phyloP scores from a whole-genome alignment of 2,888 invertebrate species.

The Drosophila macrothrix region DNA sequence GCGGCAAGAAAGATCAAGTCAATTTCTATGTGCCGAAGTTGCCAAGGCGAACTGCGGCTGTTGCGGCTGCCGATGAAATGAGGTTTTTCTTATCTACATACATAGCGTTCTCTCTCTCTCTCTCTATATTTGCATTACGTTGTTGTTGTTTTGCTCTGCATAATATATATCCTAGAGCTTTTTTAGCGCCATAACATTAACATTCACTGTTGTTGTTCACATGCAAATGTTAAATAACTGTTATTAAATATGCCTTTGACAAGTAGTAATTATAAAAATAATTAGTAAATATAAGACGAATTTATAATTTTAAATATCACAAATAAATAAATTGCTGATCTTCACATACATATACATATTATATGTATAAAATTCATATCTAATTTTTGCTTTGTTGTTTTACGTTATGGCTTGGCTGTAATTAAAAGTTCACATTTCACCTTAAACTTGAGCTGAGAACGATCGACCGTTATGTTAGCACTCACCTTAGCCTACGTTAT shows the following conservation, averaged over 20 bases:
- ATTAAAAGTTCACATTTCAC: neutral
- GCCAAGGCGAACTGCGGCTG: constrained; percentile 69
- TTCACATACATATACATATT: neutral
- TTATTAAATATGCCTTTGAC: neutral
- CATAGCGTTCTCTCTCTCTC: neutral
- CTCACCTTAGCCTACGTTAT: neutral
- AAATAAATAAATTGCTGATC: neutral
- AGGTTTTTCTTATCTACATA: constrained; percentile 70
- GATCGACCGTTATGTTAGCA: neutral
- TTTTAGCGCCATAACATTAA: constrained; percentile 1
- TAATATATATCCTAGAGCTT: neutral
- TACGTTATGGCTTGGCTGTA: neutral
- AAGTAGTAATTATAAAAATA: constrained; percentile 1
- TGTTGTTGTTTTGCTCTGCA: neutral
- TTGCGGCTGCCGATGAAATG: constrained; percentile 68
- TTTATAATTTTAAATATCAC: neutral
- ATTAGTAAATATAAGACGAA: neutral
- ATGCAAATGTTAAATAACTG: neutral
- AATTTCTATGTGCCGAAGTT: constrained; percentile 83
- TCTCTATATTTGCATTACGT: neutral
- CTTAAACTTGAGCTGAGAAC: neutral
- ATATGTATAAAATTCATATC: neutral
- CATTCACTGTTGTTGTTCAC: neutral
- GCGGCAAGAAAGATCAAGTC: constrained; percentile 82
- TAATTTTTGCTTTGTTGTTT: neutral